Conservation (phyloP, 2,113 vertebrate species). For the Passer montanus region DNA sequence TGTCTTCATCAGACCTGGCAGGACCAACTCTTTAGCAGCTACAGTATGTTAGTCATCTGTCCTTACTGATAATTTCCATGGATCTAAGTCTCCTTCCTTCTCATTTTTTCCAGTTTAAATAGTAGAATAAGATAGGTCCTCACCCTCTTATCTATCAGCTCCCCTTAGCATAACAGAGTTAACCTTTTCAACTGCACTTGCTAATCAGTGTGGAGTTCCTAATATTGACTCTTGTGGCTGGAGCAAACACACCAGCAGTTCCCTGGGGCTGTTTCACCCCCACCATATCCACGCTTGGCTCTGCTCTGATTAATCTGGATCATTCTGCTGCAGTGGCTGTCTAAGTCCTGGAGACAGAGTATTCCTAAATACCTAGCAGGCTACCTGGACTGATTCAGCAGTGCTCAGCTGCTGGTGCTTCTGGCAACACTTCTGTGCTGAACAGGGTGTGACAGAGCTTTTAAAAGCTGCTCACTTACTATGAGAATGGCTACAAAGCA, state of each 20-base stretch:
- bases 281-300: not conserved
- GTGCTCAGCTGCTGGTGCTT: not conserved
- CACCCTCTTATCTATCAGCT: not conserved
- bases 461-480: slow-evolving; percentile 76
- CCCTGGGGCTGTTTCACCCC: not conserved
- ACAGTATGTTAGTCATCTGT: not conserved
- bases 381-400: not conserved
- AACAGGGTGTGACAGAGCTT: not conserved
- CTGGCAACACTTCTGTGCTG: not conserved
- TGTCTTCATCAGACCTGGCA: not conserved
- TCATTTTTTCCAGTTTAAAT: not conserved
- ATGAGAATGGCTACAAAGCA: slow-evolving; percentile 98
- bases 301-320: not conserved
- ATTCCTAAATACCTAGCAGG: not conserved
- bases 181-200: not conserved
- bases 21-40: not conserved
- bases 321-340: not conserved
- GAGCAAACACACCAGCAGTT: not conserved
- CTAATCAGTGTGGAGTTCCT: not conserved
- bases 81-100: not conserved
- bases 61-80: not conserved
- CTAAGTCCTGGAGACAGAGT: not conserved
- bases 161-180: not conserved
- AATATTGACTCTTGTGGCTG: not conserved
- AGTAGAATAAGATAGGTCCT: not conserved